Evolutionary conservation across 1,140 invertebrate genomes (phyloP).

Genomic region (Macrocentrus cingulum): DNA sequence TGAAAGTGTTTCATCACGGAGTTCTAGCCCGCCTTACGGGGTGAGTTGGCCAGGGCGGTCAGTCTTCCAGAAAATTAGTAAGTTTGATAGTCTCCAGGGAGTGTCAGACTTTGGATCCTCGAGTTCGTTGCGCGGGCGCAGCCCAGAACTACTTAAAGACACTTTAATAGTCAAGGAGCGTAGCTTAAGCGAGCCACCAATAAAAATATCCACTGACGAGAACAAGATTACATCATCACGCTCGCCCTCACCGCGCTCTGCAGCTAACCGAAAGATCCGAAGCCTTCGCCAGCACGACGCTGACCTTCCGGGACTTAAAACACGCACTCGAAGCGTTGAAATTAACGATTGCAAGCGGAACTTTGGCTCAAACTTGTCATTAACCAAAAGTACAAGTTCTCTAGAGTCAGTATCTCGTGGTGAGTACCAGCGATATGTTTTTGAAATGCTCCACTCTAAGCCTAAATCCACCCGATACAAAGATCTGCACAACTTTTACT

Average conservation of each 20-base stretch:
- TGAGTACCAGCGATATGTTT: slow-evolving; percentile 71
- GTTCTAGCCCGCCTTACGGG: slow-evolving; percentile 52
- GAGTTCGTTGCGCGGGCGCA: slow-evolving; percentile 36
- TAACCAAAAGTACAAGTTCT: slow-evolving; percentile 55
- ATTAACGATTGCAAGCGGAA: slow-evolving; percentile 28
- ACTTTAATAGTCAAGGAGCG: slow-evolving; percentile 47
- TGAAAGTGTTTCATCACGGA: slow-evolving; percentile 55
- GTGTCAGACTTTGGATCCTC: slow-evolving; percentile 48
- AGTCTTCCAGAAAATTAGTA: slow-evolving; percentile 47
- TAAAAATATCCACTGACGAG: slow-evolving; percentile 38
- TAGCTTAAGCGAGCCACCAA: slow-evolving; percentile 57
- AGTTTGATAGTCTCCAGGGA: slow-evolving; percentile 47
- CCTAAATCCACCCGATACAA: slow-evolving; percentile 79
- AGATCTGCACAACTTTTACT: slow-evolving; percentile 83
- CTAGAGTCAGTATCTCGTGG: slow-evolving; percentile 57
- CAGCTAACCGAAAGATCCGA: slow-evolving; percentile 67
- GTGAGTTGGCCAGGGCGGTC: slow-evolving; percentile 43
- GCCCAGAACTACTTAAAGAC: slow-evolving; percentile 39
- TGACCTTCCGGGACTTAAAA: slow-evolving; percentile 44
- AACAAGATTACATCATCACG: slow-evolving; percentile 39
- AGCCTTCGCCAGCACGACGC: slow-evolving; percentile 50
- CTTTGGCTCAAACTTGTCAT: slow-evolving; percentile 49
- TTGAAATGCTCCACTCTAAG: slow-evolving; percentile 72
- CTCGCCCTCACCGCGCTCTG: slow-evolving; percentile 63
- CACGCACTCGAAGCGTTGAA: slow-evolving; percentile 64